Percentiles rank a stretch among this genome's conserved stretches.
Conservation (phyloP, 2,888 invertebrate species). For the Cremastinae sp. region DNA sequence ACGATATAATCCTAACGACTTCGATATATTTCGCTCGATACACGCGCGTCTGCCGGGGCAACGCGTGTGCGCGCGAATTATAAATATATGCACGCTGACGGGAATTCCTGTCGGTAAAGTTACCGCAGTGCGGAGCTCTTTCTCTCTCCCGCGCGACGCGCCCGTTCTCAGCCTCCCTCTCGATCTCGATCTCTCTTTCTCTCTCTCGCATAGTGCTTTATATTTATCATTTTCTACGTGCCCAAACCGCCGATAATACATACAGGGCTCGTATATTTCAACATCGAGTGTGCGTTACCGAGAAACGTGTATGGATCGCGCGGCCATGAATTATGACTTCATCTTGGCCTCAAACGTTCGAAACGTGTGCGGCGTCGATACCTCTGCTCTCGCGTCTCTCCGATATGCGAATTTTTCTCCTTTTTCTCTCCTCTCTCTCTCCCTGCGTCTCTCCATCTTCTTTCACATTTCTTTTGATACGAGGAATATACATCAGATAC, state of each 20-base stretch:
- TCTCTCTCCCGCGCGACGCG: conserved; percentile 16
- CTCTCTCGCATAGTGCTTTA: conserved; percentile 26
- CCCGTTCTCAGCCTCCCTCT: too few relatives aligned
- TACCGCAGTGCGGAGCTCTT: conserved; percentile 18
- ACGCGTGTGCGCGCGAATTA: not conserved
- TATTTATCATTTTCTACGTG: conserved; percentile 15
- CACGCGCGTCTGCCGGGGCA: not conserved
- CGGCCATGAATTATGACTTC: conserved; percentile 60
- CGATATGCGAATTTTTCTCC: conserved; percentile 47
- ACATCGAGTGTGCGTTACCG: not conserved
- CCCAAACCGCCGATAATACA: conserved; percentile 19
- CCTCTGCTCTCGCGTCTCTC: conserved; percentile 50
- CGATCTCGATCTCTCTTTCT: conserved; percentile 7
- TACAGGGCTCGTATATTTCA: not conserved
- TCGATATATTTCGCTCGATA: conserved; percentile 40
- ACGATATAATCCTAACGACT: conserved; percentile 59
- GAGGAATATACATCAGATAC: conserved; percentile 50
- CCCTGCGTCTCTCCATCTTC: not conserved
- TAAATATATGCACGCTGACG: conserved; percentile 1
- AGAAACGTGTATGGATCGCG: conserved; percentile 27
- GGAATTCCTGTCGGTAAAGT: not conserved
- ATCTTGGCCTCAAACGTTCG: conserved; percentile 58
- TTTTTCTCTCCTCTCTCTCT: not conserved
- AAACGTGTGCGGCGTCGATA: conserved; percentile 61
- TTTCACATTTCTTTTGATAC: conserved; percentile 17